phyloP scores from a whole-genome alignment of 2,113 vertebrate species.

The Thamnophis sirtalis region DNA sequence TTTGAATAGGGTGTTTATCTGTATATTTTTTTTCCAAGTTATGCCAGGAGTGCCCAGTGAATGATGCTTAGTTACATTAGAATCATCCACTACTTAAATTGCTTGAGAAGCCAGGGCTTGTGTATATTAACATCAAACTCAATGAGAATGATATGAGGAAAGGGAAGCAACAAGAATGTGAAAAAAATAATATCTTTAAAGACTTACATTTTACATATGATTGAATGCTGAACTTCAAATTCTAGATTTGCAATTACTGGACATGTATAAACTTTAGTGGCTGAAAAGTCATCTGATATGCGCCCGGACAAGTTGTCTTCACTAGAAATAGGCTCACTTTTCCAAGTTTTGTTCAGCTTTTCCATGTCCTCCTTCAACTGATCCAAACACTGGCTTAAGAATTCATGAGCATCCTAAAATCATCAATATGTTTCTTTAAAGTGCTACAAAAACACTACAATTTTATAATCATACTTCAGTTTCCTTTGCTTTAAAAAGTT shows the following conservation, averaged over 20 bases:
- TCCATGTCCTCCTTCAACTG: slow-evolving; percentile 97
- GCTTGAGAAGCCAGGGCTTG: neutral
- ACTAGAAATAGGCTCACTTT: slow-evolving; percentile 72
- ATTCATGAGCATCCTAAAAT: slow-evolving; percentile 93
- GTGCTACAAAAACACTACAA: neutral
- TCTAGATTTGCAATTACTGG: slow-evolving; percentile 93
- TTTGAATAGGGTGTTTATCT: neutral
- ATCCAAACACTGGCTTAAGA: slow-evolving; percentile 96
- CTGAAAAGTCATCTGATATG: slow-evolving; percentile 76
- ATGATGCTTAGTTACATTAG: neutral
- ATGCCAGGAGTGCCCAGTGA: neutral
- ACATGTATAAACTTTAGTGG: slow-evolving; percentile 89
- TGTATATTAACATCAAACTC: neutral
- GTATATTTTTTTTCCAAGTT: neutral
- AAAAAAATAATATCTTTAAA: neutral
- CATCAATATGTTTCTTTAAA: neutral
- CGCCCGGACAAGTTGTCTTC: slow-evolving; percentile 70
- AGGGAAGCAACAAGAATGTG: neutral
- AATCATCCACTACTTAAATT: neutral
- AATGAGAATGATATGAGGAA: neutral
- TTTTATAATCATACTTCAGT: neutral
- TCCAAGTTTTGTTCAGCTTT: slow-evolving; percentile 92
- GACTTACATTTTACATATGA: slow-evolving; percentile 92
- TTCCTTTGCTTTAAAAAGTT: neutral
- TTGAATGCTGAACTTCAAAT: slow-evolving; percentile 97